phyloP scores from a whole-genome alignment of 2,797 vertebrate species.

The Rallus crepitans region DNA sequence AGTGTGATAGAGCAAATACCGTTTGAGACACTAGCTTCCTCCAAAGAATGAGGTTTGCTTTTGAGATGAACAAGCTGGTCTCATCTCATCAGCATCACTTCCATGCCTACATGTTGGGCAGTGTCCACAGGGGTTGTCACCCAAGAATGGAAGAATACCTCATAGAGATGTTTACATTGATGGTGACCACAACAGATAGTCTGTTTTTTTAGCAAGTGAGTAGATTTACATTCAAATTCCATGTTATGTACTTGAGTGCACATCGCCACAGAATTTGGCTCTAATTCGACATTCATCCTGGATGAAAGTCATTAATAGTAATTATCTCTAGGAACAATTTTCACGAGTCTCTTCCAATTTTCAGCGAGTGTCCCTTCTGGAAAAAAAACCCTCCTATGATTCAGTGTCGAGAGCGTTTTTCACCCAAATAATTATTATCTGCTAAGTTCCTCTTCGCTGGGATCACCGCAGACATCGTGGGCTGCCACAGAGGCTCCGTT shows the following conservation, averaged over 20 bases:
- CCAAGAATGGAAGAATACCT: not conserved
- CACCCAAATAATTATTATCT: not conserved
- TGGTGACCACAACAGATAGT: not conserved
- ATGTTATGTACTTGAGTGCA: not conserved
- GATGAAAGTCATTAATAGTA: not conserved
- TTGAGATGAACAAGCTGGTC: not conserved
- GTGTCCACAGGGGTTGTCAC: not conserved
- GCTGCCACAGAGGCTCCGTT: not conserved
- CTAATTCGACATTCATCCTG: not conserved
- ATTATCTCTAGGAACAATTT: not conserved
- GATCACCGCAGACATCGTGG: not conserved
- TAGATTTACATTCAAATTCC: not conserved
- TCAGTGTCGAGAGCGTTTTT: not conserved
- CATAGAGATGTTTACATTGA: not conserved
- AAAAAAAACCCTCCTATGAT: not conserved
- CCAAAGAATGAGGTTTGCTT: not conserved
- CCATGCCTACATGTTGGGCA: fast-evolving
- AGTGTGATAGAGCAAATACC: not conserved
- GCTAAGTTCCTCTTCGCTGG: not conserved
- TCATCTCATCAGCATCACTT: not conserved
- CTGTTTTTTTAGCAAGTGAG: not conserved
- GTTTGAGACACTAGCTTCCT: not conserved
- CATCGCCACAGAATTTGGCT: not conserved
- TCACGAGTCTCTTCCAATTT: not conserved
- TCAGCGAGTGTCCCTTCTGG: not conserved